Base-by-base conservation (phyloP, 2,113 vertebrate species). In the Petrocephalus microphthalmus region DNA sequence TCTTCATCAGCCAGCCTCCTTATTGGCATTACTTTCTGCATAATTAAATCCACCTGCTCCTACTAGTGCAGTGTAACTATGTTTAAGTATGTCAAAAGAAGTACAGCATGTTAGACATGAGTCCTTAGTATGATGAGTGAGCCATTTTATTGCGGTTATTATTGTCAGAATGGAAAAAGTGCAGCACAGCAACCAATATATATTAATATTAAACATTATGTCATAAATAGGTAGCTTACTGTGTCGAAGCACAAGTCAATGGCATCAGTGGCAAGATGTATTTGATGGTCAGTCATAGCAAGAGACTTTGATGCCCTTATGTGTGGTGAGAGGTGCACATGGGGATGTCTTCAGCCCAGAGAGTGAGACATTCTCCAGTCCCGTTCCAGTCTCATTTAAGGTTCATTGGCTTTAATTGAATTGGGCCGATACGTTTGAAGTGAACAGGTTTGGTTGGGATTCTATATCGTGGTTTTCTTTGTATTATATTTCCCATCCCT, bases 1-100 rank as follows among this genome's bases (percentile, higher is more conserved):
- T 91, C 91, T 90, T 91, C 90, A 84, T 89, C 91, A 92, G 90
- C 89, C 15, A 74, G 33, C 33, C 33, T 7, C 33, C 71, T 67
- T 87, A 93, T 93, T 94, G 93, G 94, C 93, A 93, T 87, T 94
- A 91, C 89, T 93, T 91, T 93, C 92, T 89, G 90, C 86, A 87
- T 93, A 95, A 95, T 91, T 89, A 92, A 92, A 94, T 88, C 91
- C 94, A 95, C 93, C 92, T 94, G 95, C 88, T 87, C 33, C 22
- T 89, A 89, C 81, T 92, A 93, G 94, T 93, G 92, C 91, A 90
- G 91, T 92, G 92, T 92, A 91, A 84, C 93, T 90, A 92, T 92
- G 91, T 92, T 92, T 74, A 90, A 89, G 91, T 89, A 90, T 91
- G 91, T 89, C 90, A 88, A 60, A 64, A 88, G 89, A 91, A 89